These are phyloP conservation scores for Temnothorax longispinosus DNA, from an alignment of 1,140 invertebrate genomes.

Conservation along the genomic window DNA sequence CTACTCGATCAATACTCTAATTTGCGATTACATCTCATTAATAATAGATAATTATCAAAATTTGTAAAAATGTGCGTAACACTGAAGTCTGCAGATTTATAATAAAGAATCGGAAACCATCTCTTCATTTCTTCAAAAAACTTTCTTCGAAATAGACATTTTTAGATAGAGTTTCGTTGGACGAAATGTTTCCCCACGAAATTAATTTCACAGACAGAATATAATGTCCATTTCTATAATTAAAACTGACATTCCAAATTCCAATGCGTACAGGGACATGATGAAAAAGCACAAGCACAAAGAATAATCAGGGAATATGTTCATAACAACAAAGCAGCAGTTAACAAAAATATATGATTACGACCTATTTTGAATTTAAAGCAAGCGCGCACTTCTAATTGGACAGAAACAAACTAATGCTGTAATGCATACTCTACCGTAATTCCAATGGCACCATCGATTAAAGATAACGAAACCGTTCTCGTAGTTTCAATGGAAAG, in stretches of 20 bases:
- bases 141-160: not conserved
- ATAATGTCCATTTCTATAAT: not conserved
- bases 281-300: not conserved
- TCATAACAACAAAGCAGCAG: not conserved
- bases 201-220: not conserved
- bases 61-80: not conserved
- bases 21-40: not conserved
- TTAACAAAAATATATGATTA: not conserved
- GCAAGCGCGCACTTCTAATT: not conserved
- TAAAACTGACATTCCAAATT: not conserved
- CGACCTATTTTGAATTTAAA: not conserved
- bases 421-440: not conserved
- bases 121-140: not conserved
- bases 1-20: not conserved
- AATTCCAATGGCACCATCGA: not conserved
- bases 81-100: not conserved
- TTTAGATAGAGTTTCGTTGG: not conserved
- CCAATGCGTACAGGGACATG: not conserved
- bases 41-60: not conserved
- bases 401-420: not conserved
- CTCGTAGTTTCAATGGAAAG: constrained; percentile 4
- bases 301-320: not conserved
- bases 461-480: constrained; percentile 21
- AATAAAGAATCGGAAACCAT: not conserved
- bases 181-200: not conserved